phyloP scores from a whole-genome alignment of 2,797 vertebrate genomes.

The Helostoma temminkii region DNA sequence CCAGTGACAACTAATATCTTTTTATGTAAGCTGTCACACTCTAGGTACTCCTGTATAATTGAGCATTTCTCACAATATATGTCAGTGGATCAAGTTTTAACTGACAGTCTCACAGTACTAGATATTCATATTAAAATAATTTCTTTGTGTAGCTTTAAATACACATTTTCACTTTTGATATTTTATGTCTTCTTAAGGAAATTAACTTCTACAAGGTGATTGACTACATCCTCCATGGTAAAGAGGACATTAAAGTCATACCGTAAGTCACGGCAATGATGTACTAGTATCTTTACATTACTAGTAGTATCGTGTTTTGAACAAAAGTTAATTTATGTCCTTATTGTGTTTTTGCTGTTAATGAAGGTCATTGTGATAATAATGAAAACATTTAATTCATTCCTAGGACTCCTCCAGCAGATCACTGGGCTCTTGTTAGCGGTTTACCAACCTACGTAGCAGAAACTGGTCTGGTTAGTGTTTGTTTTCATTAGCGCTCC shows the following conservation, averaged over 20 bases:
- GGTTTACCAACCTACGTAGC: conserved; percentile 91
- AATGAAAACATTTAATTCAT: conserved; percentile 15
- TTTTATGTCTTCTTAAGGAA: conserved; percentile 77
- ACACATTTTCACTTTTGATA: background rate
- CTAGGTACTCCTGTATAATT: no score
- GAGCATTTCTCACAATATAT: no score
- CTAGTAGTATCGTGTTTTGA: no score
- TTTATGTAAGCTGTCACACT: no score
- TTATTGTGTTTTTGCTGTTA: no score
- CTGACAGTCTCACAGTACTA: no score
- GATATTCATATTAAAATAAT: no score
- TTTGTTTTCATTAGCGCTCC: background rate
- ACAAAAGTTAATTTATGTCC: no score
- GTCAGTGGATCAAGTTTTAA: no score
- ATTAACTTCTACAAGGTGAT: conserved; percentile 88
- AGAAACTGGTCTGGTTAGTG: conserved; percentile 90
- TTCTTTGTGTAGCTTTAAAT: background rate
- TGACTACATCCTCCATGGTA: conserved; percentile 88
- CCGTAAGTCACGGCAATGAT: no score
- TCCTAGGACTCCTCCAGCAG: conserved; percentile 85
- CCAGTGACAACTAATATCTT: no score
- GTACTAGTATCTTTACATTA: no score
- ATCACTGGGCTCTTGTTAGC: conserved; percentile 90
- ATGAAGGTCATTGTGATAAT: background rate
- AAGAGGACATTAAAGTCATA: conserved; percentile 90